Evolutionary conservation across 2,888 invertebrate species (phyloP).

Genomic region (Phlogophora meticulosa): DNA sequence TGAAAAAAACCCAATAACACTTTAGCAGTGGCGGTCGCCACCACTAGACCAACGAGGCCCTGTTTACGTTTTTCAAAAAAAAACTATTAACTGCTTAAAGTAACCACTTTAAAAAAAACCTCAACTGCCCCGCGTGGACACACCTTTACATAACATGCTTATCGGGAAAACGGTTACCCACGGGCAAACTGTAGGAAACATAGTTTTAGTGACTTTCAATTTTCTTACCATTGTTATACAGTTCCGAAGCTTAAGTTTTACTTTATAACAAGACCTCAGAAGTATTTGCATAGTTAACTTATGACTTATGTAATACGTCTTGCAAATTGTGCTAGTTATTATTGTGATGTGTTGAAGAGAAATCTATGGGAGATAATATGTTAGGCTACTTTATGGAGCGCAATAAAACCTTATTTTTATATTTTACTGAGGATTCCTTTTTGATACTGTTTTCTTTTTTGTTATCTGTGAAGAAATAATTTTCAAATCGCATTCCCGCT

Average conservation of each 20-base stretch:
- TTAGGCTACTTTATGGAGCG: not conserved
- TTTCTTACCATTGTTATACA: constrained; percentile 61
- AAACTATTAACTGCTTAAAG: too few relatives aligned
- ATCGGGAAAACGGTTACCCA: constrained; percentile 59
- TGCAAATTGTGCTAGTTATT: constrained; percentile 38
- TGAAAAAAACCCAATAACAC: too few relatives aligned
- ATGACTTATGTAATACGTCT: constrained; percentile 37
- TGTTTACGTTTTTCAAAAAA: too few relatives aligned
- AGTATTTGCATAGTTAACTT: constrained; percentile 49
- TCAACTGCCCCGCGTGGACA: constrained; percentile 11
- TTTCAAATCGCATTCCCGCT: too few relatives aligned
- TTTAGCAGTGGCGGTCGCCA: too few relatives aligned
- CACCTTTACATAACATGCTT: constrained; percentile 60
- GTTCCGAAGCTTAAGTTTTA: constrained; percentile 49
- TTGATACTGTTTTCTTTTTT: not conserved
- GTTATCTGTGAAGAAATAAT: too few relatives aligned
- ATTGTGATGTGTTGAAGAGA: constrained; percentile 30
- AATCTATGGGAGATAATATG: constrained; percentile 4
- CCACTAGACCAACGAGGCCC: too few relatives aligned
- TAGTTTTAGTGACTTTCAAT: constrained; percentile 63
- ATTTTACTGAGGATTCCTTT: not conserved
- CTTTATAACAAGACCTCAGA: constrained; percentile 34
- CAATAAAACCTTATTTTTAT: not conserved
- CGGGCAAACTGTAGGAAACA: constrained; percentile 41
- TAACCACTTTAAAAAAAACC: not conserved